Base-by-base conservation (phyloP, 2,113 vertebrate genomes). In the Limnothrissa miodon region DNA sequence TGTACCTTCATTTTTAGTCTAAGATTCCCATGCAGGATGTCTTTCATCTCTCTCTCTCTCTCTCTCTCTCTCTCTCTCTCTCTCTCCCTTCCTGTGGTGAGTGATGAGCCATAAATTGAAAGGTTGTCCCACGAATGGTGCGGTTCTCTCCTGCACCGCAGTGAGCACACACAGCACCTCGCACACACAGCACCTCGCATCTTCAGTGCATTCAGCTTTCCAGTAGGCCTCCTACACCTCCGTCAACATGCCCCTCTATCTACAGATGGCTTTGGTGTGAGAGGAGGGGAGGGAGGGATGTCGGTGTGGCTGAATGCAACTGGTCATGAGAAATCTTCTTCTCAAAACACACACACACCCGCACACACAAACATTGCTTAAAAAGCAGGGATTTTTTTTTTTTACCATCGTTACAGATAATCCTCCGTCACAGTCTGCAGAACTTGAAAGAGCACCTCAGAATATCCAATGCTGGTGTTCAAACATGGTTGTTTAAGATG, bases 401-500 rank as follows among this genome's bases (percentile, higher is more conserved):
- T 66, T 66, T 66, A 13, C 25, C 29, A 25, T 66, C 59, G 25
- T 15, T 10, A 66, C 25, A 66, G 59, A 66, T 80, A 80, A 80
- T 80, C 80, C 80, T 29, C 25, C 48, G 17, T 46, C 81, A 78
- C 44, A 82, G 62, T 33, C 44, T 23, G 66, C 51, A 21, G 29
- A 33, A 82, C 44, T 78, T 62, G 45, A 51, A 82, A 78, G 81
- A 78, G 21, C 81, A 39, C 59, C 29, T 74, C 25, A 25, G 62
- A 51, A 48, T 74, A 48, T 78, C 66, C 44, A 78, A 78, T 17
- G 3, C 44, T 25, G 23, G 62, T 44, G 36, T 74, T 74, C 59
- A 66, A 66, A 66, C 59, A 66, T 66, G 7, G 25, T 9, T 66
- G 59, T 66, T 66, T 66, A 8, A 33, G 25, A 66, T n/a, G 21